Evolutionary conservation across 2,888 invertebrate genomes (phyloP).

Genomic region (Ellobium chinense): DNA sequence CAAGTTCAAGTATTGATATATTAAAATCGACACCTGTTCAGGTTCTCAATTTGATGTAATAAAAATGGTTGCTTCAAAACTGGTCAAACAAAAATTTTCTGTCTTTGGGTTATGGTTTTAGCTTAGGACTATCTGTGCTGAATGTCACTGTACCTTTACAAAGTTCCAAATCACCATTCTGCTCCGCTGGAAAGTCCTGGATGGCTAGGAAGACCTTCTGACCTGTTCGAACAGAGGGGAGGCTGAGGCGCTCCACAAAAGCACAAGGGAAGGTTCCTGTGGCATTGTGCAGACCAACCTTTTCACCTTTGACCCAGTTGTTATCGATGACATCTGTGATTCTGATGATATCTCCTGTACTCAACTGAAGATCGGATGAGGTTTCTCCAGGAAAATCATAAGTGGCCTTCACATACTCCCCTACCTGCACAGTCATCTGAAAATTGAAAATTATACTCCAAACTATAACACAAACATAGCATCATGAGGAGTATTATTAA

Average conservation of each 20-base stretch:
- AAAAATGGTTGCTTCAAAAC: no score
- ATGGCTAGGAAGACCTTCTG: constrained; percentile 72
- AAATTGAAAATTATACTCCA: constrained; percentile 31
- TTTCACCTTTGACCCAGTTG: constrained; percentile 73
- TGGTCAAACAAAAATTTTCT: no score
- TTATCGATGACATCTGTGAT: constrained; percentile 68
- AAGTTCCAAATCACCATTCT: constrained; percentile 73
- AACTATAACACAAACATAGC: not conserved
- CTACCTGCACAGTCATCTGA: constrained; percentile 68
- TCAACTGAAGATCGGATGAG: constrained; percentile 69
- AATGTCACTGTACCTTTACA: constrained; percentile 63
- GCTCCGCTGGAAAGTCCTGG: constrained; percentile 69
- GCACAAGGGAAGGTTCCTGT: constrained; percentile 72
- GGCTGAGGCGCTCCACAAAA: constrained; percentile 68
- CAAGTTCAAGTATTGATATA: no score
- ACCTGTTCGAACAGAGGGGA: constrained; percentile 63
- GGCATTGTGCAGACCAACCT: constrained; percentile 51
- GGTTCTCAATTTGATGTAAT: no score
- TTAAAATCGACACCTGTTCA: no score
- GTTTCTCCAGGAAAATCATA: constrained; percentile 71
- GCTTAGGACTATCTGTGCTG: no score
- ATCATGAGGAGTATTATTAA: not conserved
- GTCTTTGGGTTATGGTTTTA: no score
- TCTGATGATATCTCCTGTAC: constrained; percentile 68
- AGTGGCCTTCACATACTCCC: constrained; percentile 69